phyloP scores from a whole-genome alignment of 2,113 vertebrate genomes.

The Oncorhynchus kisutch region DNA sequence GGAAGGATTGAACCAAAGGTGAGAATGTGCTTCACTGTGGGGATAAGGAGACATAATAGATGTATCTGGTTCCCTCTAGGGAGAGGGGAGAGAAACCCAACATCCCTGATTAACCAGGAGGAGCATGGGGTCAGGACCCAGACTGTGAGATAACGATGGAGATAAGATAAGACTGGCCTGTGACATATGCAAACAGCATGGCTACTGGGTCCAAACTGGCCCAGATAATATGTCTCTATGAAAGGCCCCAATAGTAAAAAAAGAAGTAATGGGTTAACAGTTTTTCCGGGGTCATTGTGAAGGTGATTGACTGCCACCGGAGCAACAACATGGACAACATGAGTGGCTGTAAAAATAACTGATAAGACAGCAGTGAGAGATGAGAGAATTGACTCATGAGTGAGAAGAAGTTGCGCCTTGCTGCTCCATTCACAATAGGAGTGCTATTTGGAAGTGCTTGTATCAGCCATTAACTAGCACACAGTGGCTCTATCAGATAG shows the following conservation, averaged over 20 bases:
- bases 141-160: slow-evolving; percentile 1
- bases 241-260: not conserved
- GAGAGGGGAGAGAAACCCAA: not conserved
- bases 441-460: not conserved
- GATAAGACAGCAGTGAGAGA: not conserved
- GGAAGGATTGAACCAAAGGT: not conserved
- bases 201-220: not conserved
- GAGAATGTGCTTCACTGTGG: not conserved
- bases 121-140: slow-evolving; percentile 1
- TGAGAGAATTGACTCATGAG: slow-evolving; percentile 9
- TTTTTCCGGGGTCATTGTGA: not conserved
- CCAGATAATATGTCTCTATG: not conserved
- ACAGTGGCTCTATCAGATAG: not conserved
- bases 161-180: slow-evolving; percentile 12
- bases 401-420: not conserved
- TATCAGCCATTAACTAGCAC: not conserved
- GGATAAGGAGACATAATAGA: not conserved
- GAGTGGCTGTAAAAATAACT: not conserved
- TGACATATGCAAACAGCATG: not conserved
- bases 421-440: slow-evolving; percentile 11
- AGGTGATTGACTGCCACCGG: not conserved
- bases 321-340: not conserved
- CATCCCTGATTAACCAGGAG: slow-evolving; percentile 1
- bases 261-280: not conserved
- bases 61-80: not conserved